phyloP scores from a whole-genome alignment of 92 coral and sea anemone species.

The Porites evermanni region DNA sequence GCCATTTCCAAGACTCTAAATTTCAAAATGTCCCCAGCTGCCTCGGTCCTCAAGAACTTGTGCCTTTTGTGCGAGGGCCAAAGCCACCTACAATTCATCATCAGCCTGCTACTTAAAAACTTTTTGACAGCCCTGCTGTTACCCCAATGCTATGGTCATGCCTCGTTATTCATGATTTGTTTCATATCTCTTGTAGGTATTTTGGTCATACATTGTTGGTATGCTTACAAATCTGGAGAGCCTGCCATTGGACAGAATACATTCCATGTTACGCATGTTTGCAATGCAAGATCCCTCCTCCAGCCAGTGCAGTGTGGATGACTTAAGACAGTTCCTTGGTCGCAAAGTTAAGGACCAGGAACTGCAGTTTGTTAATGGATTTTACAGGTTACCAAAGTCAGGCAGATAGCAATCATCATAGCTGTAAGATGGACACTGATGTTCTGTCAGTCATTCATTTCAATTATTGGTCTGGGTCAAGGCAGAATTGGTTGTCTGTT shows the following conservation, averaged over 20 bases:
- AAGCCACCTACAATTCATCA: no score
- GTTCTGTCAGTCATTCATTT: no score
- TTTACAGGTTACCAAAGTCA: conserved; percentile 91
- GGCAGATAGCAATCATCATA: conserved; percentile 64
- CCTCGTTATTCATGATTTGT: neutral
- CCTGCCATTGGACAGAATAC: conserved; percentile 96
- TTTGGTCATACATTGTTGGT: conserved; percentile 99
- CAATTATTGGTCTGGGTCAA: no score
- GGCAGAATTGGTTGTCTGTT: no score
- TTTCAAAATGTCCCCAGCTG: no score
- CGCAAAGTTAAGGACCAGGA: conserved; percentile 98
- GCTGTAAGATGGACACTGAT: no score
- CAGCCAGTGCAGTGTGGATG: conserved; percentile 97
- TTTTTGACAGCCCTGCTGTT: no score
- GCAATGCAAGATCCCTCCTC: conserved; percentile 96
- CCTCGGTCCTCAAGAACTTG: no score
- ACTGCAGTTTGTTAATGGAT: conserved; percentile 90
- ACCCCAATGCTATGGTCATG: neutral
- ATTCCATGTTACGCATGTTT: conserved; percentile 98
- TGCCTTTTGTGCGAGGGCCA: no score
- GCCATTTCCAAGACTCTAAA: no score
- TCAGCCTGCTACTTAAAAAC: no score
- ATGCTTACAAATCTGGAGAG: conserved; percentile 99
- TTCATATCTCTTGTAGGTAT: conserved; percentile 66
- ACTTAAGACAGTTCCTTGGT: conserved; percentile 90